Evolutionary conservation across 2,888 invertebrate genomes (phyloP), one percentile per base, ranked within the genome.

Genomic region (Tricholauxania praeusta): DNA sequence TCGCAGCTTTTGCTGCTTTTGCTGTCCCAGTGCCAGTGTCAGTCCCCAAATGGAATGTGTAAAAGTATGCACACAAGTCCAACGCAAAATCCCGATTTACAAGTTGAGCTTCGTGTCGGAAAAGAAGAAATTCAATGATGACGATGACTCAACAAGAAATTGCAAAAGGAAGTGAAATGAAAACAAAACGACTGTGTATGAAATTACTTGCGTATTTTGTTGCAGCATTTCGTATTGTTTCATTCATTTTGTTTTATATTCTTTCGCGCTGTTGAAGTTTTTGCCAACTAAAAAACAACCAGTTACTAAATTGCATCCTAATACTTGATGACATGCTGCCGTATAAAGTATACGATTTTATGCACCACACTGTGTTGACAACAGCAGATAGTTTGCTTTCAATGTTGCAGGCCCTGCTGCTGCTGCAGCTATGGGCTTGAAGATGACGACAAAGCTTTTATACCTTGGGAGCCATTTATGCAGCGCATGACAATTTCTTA

Each of bases 301-400:
- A 59, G 55, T 49, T 10, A 55, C 71, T 49, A 14, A 47, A 28
- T 68, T 55, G 48, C 69, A 55, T 55, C 64, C 53, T 53, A 72
- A 76, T 76, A 76, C 74, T 74, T 73, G 75, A 75, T 73, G 77
- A 73, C 74, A 78, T 75, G 74, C 74, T 78, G 75, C 77, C 39
- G 10, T 39, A 39, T 39, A 78, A 76, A 75, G 72, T 75, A 75
- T 75, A 72, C 73, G 75, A 72, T 75, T 78, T 77, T 75, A 77
- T 76, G 75, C 71, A 22, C 28, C 39, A 65, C 14, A 7, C 53
- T 66, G 60, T 53, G 63, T 15, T 65, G 53, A 59, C 48, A 19
- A 15, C 48, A 57, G 49, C 52, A 39, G 39, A 39, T 39, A 39
- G 39, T 10, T 10, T 6, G 39, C 39, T 39, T 39, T 4, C 39